Percentiles rank a stretch among this genome's conserved stretches.
phyloP scores from a whole-genome alignment of 1,140 invertebrate species.

The Melipona quadrifasciata region DNA sequence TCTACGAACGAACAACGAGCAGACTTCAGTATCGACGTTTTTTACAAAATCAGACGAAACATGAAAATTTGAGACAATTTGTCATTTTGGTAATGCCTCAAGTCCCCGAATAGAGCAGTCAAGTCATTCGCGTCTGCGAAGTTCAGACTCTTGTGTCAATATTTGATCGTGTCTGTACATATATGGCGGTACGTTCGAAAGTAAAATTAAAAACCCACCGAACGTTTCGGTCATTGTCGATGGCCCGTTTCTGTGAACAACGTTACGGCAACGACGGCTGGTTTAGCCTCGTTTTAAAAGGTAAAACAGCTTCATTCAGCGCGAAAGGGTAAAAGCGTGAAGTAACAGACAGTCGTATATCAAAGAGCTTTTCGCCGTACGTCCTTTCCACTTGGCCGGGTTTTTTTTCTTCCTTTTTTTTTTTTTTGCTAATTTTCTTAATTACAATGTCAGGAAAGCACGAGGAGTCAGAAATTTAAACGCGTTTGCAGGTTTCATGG shows the following conservation, averaged over 20 bases:
- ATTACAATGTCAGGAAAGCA: not conserved
- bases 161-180: conserved; percentile 45
- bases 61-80: conserved; percentile 24
- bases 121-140: conserved; percentile 58
- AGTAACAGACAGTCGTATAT: not conserved
- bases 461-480: not conserved
- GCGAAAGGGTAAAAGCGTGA: too few species aligned
- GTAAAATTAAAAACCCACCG: conserved; percentile 35
- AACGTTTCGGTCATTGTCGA: not conserved
- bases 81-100: not conserved
- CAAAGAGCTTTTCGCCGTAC: not conserved
- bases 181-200: conserved; percentile 14
- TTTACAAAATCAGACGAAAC: not conserved
- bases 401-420: too few species aligned
- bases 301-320: not conserved
- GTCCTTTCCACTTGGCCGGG: not conserved
- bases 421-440: not conserved
- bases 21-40: not conserved
- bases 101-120: not conserved
- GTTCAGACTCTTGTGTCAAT: conserved; percentile 50
- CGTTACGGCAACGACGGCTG: not conserved
- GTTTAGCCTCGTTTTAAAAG: not conserved
- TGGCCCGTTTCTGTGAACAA: not conserved
- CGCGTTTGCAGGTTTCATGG: not conserved
- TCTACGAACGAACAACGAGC: not conserved